These are phyloP conservation scores for Arion vulgaris DNA, from an alignment of 1,140 invertebrate genomes.

Conservation along the genomic window DNA sequence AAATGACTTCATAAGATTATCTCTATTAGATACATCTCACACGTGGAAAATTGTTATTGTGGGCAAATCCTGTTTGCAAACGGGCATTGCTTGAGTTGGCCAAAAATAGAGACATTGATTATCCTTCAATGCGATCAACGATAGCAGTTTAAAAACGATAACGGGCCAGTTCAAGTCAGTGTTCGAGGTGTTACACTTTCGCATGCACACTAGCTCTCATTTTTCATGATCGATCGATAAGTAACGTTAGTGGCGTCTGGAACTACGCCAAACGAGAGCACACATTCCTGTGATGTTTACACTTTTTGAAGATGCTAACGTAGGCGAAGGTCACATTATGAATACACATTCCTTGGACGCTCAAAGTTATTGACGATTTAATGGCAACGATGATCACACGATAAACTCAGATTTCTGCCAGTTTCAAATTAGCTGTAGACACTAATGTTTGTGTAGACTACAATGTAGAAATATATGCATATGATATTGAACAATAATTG, in stretches of 20 bases:
- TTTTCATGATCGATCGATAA: background rate
- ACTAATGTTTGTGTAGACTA: no score
- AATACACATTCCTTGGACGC: no score
- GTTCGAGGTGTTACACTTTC: background rate
- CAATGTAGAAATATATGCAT: no score
- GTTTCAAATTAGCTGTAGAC: no score
- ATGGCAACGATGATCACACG: no score
- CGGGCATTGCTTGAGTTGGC: background rate
- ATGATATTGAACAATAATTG: no score
- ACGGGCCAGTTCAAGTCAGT: background rate
- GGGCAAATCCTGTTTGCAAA: background rate
- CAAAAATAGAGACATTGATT: conserved; percentile 4
- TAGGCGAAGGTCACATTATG: background rate
- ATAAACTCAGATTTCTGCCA: no score
- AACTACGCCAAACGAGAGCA: background rate
- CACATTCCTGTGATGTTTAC: background rate
- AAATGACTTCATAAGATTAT: no score
- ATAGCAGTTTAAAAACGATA: background rate
- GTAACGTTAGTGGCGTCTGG: background rate
- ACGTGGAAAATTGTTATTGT: background rate
- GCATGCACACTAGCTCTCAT: conserved; percentile 1
- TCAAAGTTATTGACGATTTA: no score
- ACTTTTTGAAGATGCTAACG: background rate
- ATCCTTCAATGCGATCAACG: conserved; percentile 14
- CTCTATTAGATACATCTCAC: no score